These are phyloP conservation scores for Bicyclus anynana DNA, from an alignment of 1,140 invertebrate species.

Conservation along the genomic window DNA sequence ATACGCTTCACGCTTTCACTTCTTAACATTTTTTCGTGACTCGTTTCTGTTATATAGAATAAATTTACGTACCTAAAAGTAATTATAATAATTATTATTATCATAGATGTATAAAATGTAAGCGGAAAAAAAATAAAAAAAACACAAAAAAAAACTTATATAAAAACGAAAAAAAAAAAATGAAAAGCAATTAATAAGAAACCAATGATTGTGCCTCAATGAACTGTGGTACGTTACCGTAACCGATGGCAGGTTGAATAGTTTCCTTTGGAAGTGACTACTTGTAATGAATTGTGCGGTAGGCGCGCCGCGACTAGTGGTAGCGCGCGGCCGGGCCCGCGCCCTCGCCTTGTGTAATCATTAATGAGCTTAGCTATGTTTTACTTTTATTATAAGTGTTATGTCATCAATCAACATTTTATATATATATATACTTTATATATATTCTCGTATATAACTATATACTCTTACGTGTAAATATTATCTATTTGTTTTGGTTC, in stretches of 20 bases:
- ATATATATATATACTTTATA: slow-evolving; percentile 70
- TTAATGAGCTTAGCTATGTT: slow-evolving; percentile 75
- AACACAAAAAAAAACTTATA: slow-evolving; percentile 46
- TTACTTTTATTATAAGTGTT: slow-evolving; percentile 76
- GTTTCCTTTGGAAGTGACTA: slow-evolving; percentile 52
- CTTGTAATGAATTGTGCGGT: slow-evolving; percentile 58
- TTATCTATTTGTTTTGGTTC: slow-evolving; percentile 66
- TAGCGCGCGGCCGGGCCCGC: slow-evolving; percentile 49
- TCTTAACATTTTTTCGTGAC: slow-evolving; percentile 68
- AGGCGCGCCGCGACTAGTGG: slow-evolving; percentile 39
- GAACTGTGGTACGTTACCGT: slow-evolving; percentile 77
- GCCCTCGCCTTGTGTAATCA: slow-evolving; percentile 68
- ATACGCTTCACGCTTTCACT: slow-evolving; percentile 75
- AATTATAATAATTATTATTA: slow-evolving; percentile 75
- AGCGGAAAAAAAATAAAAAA: slow-evolving; percentile 50
- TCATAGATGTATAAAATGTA: slow-evolving; percentile 64
- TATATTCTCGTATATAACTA: slow-evolving; percentile 49
- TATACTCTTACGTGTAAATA: slow-evolving; percentile 55
- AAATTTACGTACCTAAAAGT: slow-evolving; percentile 76
- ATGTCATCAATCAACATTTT: slow-evolving; percentile 74
- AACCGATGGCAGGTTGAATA: slow-evolving; percentile 66
- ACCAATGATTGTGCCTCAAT: slow-evolving; percentile 78
- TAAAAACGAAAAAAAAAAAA: slow-evolving; percentile 50
- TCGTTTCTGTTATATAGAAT: slow-evolving; percentile 76
- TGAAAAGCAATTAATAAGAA: slow-evolving; percentile 72